Evolutionary conservation across 2,888 invertebrate species (phyloP), one percentile per base, ranked within the genome.

Genomic region (Rhorus exstirpatorius): DNA sequence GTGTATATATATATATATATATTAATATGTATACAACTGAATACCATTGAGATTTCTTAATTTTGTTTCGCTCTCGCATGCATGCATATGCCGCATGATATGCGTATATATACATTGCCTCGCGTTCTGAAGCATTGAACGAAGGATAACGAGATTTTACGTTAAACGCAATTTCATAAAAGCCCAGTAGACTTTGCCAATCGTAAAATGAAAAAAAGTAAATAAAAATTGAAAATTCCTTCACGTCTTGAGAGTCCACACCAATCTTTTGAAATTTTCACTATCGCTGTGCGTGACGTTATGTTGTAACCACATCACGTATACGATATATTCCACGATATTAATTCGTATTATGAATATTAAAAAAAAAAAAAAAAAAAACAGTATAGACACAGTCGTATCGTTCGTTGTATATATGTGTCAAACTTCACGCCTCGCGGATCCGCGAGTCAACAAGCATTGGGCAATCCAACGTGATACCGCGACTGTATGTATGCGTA

Each of bases 101-200:
- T 14, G 49, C 19, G 7, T 6, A 3, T 49, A n/a, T 49, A 17
- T 49, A n/a, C n/a, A n/a, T n/a, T n/a, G 4, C 65, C 49, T 67
- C 8, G 49, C 65, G 65, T 46, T 31, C 41, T 49, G 35, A 49
- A 21, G 19, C 49, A 67, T 31, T 31, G 12, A 24, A 31, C 65
- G 65, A 67, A 49, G 49, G 65, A 67, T 46, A 67, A n/a, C 49
- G 49, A 49, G 65, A 67, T 49, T 49, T 31, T 4, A 46, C 12
- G 17, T 14, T 12, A 31, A 35, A 49, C 26, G 31, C 1, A 67
- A 14, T 67, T 35, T 21, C 49, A 49, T 17, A 8, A 38, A 38
- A 35, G n/a, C 31, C 31, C 4, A 24, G 17, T 35, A 31, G 7
- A 31, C 31, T 67, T 49, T 46, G 12, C 31, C 65, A 49, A n/a